A percentile compares a stretch with the other conserved stretches of the same genome.
phyloP scores from a whole-genome alignment of 2,113 vertebrate species.

The Pantherophis guttatus region DNA sequence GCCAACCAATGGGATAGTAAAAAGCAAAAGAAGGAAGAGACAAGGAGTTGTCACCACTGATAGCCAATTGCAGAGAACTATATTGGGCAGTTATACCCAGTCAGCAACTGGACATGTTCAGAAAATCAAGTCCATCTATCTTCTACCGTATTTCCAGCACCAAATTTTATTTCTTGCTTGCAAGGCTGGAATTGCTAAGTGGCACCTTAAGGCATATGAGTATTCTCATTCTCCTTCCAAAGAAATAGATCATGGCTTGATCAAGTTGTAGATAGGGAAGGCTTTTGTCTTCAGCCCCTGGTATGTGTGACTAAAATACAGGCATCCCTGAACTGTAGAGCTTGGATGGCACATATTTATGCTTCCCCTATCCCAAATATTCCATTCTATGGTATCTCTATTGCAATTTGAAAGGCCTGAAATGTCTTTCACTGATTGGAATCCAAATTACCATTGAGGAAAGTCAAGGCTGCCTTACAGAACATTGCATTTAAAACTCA shows the following conservation, averaged over 20 bases:
- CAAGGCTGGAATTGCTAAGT: background rate
- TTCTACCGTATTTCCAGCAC: background rate
- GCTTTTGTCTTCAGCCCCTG: background rate
- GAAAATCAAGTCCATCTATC: background rate
- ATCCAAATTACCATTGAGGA: background rate
- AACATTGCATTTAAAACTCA: background rate
- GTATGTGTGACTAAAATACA: background rate
- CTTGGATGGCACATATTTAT: background rate
- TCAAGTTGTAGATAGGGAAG: background rate
- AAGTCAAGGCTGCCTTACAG: background rate
- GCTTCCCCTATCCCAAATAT: background rate
- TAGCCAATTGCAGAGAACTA: background rate
- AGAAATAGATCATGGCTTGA: background rate
- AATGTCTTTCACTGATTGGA: background rate
- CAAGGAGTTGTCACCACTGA: background rate
- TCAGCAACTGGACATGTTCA: background rate
- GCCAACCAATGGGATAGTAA: background rate
- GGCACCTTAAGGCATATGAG: background rate
- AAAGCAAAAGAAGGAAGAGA: background rate
- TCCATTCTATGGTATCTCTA: background rate
- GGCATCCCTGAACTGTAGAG: background rate
- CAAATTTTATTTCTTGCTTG: background rate
- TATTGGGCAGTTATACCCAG: background rate
- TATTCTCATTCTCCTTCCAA: background rate
- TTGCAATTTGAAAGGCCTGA: background rate